Percentiles rank a stretch among this genome's conserved stretches.
Evolutionary conservation across 1,140 invertebrate species (phyloP).

Genomic region (Globodera ellingtonae): DNA sequence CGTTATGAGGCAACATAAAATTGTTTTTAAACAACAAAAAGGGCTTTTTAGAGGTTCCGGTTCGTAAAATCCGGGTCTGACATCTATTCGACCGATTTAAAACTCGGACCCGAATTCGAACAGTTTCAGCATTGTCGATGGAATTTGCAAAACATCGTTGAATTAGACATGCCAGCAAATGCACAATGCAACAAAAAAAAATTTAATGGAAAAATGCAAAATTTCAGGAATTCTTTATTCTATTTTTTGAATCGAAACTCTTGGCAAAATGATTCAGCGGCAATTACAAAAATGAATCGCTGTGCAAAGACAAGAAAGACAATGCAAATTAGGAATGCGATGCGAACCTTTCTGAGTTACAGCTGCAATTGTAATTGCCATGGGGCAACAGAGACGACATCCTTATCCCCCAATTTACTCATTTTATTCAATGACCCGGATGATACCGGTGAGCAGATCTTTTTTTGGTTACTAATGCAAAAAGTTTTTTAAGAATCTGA

Average conservation of each 20-base stretch:
- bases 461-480: background rate
- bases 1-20: background rate
- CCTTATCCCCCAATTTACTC: background rate
- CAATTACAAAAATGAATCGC: no score
- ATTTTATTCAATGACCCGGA: constrained; percentile 16
- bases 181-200: background rate
- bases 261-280: no score
- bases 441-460: background rate
- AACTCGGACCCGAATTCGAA: no score
- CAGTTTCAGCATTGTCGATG: no score
- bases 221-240: background rate
- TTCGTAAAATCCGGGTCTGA: background rate
- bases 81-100: no score
- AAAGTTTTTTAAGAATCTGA: background rate
- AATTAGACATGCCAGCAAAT: no score
- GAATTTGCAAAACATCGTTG: no score
- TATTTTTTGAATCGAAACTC: no score
- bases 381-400: background rate
- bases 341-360: background rate
- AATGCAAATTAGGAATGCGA: background rate
- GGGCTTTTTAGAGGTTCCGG: background rate
- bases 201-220: background rate
- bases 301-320: no score
- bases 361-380: background rate
- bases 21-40: background rate